Percentiles rank a stretch among this genome's conserved stretches.
These are phyloP conservation scores for Nasua narica DNA, from an alignment of 2,797 vertebrate species.

Conservation along the genomic window DNA sequence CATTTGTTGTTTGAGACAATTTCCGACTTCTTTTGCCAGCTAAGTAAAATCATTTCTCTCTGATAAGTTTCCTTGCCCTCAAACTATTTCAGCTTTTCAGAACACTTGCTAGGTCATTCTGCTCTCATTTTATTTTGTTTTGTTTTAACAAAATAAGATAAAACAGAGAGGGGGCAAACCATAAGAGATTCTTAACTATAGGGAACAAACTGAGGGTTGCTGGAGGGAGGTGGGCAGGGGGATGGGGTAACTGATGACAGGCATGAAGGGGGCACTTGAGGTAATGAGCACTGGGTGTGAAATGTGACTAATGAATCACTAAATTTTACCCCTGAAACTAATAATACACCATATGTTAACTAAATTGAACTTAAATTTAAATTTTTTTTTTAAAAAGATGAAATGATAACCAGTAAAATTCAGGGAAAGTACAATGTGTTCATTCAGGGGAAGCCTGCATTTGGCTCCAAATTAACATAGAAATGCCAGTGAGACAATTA, in stretches of 20 bases:
- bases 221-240: background rate
- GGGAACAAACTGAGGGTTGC: background rate
- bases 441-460: background rate
- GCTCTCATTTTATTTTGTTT: background rate
- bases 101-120: background rate
- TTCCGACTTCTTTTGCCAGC: background rate
- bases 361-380: background rate
- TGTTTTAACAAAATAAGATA: background rate
- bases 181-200: background rate
- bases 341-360: background rate
- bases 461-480: background rate
- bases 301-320: background rate
- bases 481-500: conserved; percentile 10
- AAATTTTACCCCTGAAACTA: background rate
- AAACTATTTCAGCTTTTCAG: background rate
- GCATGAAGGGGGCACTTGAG: background rate
- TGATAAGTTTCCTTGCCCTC: background rate
- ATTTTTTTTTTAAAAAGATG: background rate
- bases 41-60: background rate
- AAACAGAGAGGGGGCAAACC: background rate
- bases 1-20: background rate
- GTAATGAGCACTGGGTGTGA: background rate
- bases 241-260: background rate
- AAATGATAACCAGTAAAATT: conserved; percentile 33
- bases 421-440: background rate